phyloP scores from a whole-genome alignment of 2,888 invertebrate species.

The Labia minor region DNA sequence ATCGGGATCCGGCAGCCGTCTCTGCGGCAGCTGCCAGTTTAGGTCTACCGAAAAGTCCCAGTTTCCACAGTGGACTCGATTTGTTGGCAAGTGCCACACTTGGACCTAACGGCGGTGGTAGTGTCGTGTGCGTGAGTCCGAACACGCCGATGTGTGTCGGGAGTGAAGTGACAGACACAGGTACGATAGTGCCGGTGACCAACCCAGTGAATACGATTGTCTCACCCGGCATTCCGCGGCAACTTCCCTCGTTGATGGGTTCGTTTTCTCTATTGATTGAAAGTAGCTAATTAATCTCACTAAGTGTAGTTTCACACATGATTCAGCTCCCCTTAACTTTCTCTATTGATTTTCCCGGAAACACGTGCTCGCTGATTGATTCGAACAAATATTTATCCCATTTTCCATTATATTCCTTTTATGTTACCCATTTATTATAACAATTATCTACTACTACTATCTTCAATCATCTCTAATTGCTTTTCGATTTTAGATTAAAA shows the following conservation, averaged over 20 bases:
- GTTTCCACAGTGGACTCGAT: slow-evolving; percentile 77
- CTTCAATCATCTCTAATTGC: no score
- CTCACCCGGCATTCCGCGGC: slow-evolving; percentile 21
- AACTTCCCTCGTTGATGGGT: slow-evolving; percentile 29
- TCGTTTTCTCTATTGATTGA: slow-evolving; percentile 17
- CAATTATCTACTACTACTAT: no score
- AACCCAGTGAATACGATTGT: no score
- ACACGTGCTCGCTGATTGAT: no score
- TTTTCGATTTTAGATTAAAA: no score
- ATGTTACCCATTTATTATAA: no score
- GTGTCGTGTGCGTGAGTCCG: slow-evolving; percentile 34
- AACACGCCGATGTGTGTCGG: neutral
- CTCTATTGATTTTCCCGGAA: no score
- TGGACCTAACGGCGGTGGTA: slow-evolving; percentile 38
- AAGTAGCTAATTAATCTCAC: neutral
- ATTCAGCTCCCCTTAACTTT: slow-evolving; percentile 7
- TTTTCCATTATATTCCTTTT: no score
- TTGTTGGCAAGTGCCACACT: slow-evolving; percentile 53
- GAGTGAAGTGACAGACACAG: neutral
- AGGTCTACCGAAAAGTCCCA: slow-evolving; percentile 77
- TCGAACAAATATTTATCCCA: no score
- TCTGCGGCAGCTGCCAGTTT: slow-evolving; percentile 37
- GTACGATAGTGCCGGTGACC: neutral
- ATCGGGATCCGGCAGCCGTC: slow-evolving; percentile 21
- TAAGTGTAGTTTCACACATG: slow-evolving; percentile 6